A percentile compares a stretch with the other conserved stretches of the same genome.
These are phyloP conservation scores for Spialia ferax DNA, from an alignment of 2,888 invertebrate species.

Conservation along the genomic window DNA sequence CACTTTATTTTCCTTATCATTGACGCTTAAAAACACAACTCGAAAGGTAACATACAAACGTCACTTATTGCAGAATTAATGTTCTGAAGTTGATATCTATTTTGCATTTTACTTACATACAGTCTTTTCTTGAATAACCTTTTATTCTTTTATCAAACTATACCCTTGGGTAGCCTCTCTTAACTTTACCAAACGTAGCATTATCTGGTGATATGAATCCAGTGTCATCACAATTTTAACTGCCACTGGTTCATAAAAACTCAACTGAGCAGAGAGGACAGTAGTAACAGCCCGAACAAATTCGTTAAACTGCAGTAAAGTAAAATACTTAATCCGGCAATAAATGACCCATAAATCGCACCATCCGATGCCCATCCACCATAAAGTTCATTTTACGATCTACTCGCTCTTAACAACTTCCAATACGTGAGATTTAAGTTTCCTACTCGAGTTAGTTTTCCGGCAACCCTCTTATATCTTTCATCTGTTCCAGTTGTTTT, in stretches of 20 bases:
- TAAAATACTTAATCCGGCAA: constrained; percentile 43
- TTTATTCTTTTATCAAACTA: too few relatives aligned
- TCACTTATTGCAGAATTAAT: too few relatives aligned
- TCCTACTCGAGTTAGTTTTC: constrained; percentile 40
- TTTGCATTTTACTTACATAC: too few relatives aligned
- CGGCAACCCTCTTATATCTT: constrained; percentile 36
- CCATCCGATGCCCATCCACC: constrained; percentile 42
- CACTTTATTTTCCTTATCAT: too few relatives aligned
- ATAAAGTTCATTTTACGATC: constrained; percentile 45
- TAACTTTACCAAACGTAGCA: background rate
- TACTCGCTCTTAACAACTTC: constrained; percentile 42
- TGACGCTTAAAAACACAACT: too few relatives aligned
- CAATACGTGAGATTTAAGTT: constrained; percentile 44
- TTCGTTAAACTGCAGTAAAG: constrained; percentile 41
- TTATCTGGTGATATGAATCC: background rate
- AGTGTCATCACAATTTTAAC: constrained; percentile 19
- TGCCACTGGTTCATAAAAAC: constrained; percentile 20
- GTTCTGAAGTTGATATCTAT: too few relatives aligned
- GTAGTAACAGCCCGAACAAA: constrained; percentile 29
- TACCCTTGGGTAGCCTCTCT: background rate
- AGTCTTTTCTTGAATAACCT: too few relatives aligned
- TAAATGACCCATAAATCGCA: constrained; percentile 47
- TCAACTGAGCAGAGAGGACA: constrained; percentile 21
- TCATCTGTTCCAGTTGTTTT: constrained; percentile 39
- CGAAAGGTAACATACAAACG: too few relatives aligned